Conservation (phyloP, 2,113 vertebrate genomes). For the Pelodiscus sinensis region DNA sequence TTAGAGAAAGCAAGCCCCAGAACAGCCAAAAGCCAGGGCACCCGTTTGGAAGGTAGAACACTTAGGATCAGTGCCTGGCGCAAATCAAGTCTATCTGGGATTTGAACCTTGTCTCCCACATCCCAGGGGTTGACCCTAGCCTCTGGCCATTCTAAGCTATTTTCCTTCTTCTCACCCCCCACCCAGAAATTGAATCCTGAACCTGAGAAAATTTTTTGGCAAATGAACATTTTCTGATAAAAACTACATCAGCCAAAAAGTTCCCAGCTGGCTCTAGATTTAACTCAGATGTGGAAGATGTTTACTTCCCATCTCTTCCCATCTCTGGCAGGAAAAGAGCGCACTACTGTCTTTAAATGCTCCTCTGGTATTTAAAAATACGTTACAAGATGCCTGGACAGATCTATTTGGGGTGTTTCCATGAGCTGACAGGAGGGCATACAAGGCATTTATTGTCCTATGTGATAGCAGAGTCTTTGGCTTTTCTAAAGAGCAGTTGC, state of each 20-base stretch:
- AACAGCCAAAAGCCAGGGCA: background rate
- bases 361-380: slow-evolving; percentile 20
- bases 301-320: background rate
- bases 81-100: background rate
- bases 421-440: background rate
- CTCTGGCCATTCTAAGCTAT: background rate
- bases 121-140: no score
- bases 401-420: slow-evolving; percentile 18
- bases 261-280: background rate
- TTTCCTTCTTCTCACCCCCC: background rate
- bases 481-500: slow-evolving; percentile 2
- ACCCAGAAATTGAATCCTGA: background rate
- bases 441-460: slow-evolving; percentile 58
- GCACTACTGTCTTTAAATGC: background rate
- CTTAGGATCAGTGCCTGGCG: background rate
- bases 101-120: no score
- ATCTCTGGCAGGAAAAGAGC: background rate
- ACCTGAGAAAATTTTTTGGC: background rate
- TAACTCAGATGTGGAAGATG: background rate
- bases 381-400: background rate
- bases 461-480: slow-evolving; percentile 30
- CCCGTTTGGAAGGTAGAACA: background rate
- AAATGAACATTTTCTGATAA: background rate
- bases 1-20: background rate
- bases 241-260: background rate